Evolutionary conservation across 1,140 invertebrate genomes (phyloP).

Genomic region (Lepidurus apus): DNA sequence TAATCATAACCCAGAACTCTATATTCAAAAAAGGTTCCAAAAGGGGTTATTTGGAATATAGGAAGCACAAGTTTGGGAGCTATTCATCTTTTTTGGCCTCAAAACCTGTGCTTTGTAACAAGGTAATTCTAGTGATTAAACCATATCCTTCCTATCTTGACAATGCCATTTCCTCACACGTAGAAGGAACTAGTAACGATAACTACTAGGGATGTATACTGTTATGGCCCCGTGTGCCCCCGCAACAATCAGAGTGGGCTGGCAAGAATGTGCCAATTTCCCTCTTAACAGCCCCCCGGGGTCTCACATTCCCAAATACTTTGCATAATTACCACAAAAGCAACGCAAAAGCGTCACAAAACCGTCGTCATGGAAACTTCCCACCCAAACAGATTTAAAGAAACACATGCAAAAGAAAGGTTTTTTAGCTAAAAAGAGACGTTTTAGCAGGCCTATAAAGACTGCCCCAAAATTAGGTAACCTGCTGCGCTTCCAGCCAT

Average conservation of each 20-base stretch:
- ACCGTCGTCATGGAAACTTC: neutral
- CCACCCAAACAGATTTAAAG: neutral
- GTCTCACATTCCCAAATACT: neutral
- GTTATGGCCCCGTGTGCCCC: neutral
- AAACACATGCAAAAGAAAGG: neutral
- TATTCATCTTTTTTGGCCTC: neutral
- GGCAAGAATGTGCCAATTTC: neutral
- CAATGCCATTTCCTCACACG: slow-evolving; percentile 7
- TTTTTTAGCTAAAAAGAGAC: too few relatives aligned
- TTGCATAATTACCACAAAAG: slow-evolving; percentile 16
- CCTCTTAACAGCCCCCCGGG: neutral
- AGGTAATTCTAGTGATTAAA: slow-evolving; percentile 3
- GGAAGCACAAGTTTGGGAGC: neutral
- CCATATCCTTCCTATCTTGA: neutral
- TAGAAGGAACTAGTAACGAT: neutral
- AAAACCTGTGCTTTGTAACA: neutral
- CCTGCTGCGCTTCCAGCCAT: neutral
- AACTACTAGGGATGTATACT: neutral
- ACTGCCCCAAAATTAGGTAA: too few relatives aligned
- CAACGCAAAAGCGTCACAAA: neutral
- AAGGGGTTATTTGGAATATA: too few relatives aligned
- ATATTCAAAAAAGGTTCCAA: neutral
- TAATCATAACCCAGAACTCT: neutral
- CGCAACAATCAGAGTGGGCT: neutral
- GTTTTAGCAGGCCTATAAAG: too few relatives aligned